Percentiles rank a stretch among this genome's conserved stretches.
Evolutionary conservation across 2,113 vertebrate species (phyloP).

Genomic region (Phoxinus phoxinus): DNA sequence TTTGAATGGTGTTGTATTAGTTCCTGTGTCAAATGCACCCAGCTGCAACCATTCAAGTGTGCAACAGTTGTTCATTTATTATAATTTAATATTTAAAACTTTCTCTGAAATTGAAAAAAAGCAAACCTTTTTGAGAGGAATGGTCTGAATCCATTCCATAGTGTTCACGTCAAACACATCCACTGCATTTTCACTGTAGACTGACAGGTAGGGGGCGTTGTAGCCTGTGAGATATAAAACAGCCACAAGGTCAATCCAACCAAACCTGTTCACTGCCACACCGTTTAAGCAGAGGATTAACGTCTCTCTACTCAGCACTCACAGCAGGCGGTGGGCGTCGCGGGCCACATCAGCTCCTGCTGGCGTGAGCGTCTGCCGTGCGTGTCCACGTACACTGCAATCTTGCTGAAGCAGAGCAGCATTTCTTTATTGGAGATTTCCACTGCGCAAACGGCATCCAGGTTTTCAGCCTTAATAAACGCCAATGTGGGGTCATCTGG

Average conservation of each 20-base stretch:
- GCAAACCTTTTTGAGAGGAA: slow-evolving; percentile 95
- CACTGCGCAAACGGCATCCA: slow-evolving; percentile 93
- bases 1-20: too few relatives aligned
- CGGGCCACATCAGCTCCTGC: slow-evolving; percentile 98
- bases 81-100: not conserved
- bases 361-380: slow-evolving; percentile 95
- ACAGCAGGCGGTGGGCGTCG: slow-evolving; percentile 90
- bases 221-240: slow-evolving; percentile 80
- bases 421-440: slow-evolving; percentile 96
- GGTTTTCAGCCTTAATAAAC: slow-evolving; percentile 88
- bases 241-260: not conserved
- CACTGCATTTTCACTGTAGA: slow-evolving; percentile 97
- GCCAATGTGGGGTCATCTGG: slow-evolving; percentile 92
- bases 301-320: slow-evolving; percentile 81
- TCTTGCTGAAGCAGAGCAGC: slow-evolving; percentile 96
- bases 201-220: slow-evolving; percentile 96
- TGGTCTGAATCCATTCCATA: slow-evolving; percentile 99
- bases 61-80: not conserved
- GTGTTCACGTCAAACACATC: slow-evolving; percentile 97
- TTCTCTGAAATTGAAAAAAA: not conserved
- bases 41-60: too few relatives aligned
- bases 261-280: not conserved
- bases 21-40: too few relatives aligned
- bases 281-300: not conserved
- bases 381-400: slow-evolving; percentile 95